These are phyloP conservation scores for Furcifer pardalis DNA, from an alignment of 2,797 vertebrate species.

Conservation along the genomic window DNA sequence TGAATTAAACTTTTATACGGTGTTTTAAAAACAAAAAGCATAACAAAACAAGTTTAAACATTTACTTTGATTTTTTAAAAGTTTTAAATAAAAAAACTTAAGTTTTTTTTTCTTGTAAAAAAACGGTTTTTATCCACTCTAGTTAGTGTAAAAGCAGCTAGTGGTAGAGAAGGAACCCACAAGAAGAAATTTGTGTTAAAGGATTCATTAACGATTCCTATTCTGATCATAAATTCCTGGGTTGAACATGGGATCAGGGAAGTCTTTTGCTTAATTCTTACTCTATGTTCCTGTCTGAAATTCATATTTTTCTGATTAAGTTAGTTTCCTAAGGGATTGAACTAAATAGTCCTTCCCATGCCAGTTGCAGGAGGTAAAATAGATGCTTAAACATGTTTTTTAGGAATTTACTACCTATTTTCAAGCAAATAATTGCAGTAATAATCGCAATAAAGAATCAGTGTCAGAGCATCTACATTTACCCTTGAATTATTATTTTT, in stretches of 20 bases:
- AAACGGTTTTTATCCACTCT: too few relatives aligned
- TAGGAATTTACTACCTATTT: background rate
- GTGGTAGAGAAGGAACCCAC: background rate
- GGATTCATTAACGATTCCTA: background rate
- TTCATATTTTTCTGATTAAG: background rate
- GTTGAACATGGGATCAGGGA: background rate
- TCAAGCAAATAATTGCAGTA: background rate
- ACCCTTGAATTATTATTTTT: too few relatives aligned
- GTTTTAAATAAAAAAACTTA: too few relatives aligned
- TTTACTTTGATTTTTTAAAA: too few relatives aligned
- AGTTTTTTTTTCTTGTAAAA: too few relatives aligned
- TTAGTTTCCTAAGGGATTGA: background rate
- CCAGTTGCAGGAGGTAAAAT: too few relatives aligned
- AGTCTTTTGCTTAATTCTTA: background rate
- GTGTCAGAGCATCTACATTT: background rate
- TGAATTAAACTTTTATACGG: too few relatives aligned
- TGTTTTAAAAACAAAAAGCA: too few relatives aligned
- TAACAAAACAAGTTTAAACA: too few relatives aligned
- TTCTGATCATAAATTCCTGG: background rate
- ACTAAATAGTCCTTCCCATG: too few relatives aligned
- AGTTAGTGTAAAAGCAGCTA: too few relatives aligned
- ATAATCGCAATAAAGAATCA: background rate
- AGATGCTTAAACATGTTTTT: too few relatives aligned
- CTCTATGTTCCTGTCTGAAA: background rate
- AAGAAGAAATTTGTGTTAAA: background rate